Conservation (phyloP, 2,797 vertebrate species). For the Etheostoma nigrum region DNA sequence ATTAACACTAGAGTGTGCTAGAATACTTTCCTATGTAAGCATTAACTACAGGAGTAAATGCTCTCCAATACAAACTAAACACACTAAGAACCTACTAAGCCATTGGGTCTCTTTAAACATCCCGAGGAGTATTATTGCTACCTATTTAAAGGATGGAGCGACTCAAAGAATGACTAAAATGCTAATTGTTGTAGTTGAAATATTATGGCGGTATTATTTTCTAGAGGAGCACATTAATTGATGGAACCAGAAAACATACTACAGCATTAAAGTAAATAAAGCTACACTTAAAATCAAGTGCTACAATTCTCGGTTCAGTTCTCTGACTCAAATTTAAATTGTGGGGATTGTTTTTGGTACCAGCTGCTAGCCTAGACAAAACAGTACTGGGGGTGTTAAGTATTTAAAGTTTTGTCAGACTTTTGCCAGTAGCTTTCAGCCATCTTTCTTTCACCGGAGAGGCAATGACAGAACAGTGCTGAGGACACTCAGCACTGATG, state of each 20-base stretch:
- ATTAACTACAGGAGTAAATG: background rate
- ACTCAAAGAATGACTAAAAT: background rate
- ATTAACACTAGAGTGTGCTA: constrained; percentile 50
- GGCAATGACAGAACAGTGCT: constrained; percentile 47
- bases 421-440: background rate
- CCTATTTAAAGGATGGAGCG: background rate
- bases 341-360: background rate
- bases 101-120: background rate
- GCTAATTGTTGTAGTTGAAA: background rate
- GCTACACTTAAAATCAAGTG: background rate
- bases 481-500: constrained; percentile 44
- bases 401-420: constrained; percentile 31
- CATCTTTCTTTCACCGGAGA: constrained; percentile 30
- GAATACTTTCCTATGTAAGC: background rate
- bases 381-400: constrained; percentile 22
- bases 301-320: background rate
- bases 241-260: background rate
- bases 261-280: background rate
- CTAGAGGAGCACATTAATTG: background rate
- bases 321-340: background rate
- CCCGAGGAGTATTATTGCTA: background rate
- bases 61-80: background rate
- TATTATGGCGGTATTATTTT: background rate
- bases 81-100: background rate
- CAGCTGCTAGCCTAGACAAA: background rate